Evolutionary conservation across 64 coral and sea anemone species (phyloP).

Genomic region (Pocillopora verrucosa): DNA sequence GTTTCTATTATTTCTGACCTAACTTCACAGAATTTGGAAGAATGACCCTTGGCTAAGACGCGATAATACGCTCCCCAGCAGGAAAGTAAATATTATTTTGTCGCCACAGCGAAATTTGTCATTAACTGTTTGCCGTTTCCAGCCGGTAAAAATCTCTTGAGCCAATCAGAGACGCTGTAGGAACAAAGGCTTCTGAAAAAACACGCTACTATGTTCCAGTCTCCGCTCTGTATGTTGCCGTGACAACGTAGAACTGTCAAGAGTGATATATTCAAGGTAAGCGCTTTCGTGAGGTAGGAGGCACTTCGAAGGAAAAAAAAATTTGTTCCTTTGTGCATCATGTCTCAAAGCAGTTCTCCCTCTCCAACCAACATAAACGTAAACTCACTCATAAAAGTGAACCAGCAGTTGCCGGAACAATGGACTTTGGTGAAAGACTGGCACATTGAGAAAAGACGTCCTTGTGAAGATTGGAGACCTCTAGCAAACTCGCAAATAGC

Average conservation of each 20-base stretch:
- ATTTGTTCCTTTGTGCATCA: conserved; percentile 1
- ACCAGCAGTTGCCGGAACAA: conserved; percentile 71
- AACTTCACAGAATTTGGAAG: too few relatives aligned
- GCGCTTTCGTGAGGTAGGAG: background rate
- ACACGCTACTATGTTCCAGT: background rate
- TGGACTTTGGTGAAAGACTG: conserved; percentile 90
- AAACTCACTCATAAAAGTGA: conserved; percentile 47
- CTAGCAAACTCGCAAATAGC: conserved; percentile 69
- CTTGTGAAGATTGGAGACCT: conserved; percentile 75
- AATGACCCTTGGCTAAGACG: background rate
- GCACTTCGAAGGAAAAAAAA: background rate
- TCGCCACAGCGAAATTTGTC: background rate
- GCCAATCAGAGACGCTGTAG: conserved; percentile 42
- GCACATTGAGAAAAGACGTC: conserved; percentile 77
- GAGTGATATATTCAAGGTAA: conserved; percentile 6
- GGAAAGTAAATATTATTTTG: conserved; percentile 15
- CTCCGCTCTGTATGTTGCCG: background rate
- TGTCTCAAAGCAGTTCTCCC: background rate
- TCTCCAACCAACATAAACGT: conserved; percentile 24
- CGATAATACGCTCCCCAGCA: background rate
- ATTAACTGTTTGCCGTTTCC: conserved; percentile 38
- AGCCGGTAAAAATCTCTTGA: background rate
- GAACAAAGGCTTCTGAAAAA: background rate
- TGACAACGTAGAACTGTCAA: conserved; percentile 21
- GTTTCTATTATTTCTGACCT: background rate